phyloP scores from a whole-genome alignment of 2,113 vertebrate species.

The Callithrix jacchus region DNA sequence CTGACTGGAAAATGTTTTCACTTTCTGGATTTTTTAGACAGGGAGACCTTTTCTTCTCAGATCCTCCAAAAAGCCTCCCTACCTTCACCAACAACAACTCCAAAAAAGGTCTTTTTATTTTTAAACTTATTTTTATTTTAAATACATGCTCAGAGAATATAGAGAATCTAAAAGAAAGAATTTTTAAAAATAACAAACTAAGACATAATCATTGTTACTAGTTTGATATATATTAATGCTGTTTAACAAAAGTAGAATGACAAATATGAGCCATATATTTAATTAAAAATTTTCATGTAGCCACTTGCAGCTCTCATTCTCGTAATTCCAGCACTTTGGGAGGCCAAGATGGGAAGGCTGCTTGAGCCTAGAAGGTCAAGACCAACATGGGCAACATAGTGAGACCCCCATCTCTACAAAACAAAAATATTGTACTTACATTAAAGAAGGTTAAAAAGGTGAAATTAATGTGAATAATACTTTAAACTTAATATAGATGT shows the following conservation, averaged over 20 bases:
- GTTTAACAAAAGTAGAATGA: neutral
- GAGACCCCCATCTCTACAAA: too few relatives aligned
- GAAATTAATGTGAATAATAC: neutral
- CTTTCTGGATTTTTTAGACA: neutral
- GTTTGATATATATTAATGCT: neutral
- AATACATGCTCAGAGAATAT: neutral
- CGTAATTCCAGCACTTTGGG: too few relatives aligned
- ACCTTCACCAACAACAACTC: neutral
- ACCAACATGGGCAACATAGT: too few relatives aligned
- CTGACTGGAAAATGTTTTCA: neutral
- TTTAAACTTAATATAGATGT: neutral
- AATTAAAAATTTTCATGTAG: too few relatives aligned
- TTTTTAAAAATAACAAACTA: neutral
- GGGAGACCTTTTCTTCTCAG: neutral
- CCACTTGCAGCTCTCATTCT: too few relatives aligned
- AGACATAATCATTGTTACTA: neutral
- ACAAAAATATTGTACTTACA: neutral
- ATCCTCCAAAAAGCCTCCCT: neutral
- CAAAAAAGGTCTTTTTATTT: neutral
- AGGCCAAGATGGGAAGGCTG: too few relatives aligned
- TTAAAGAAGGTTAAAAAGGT: neutral
- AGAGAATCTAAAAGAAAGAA: neutral
- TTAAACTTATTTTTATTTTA: slow-evolving; percentile 32
- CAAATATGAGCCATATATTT: neutral
- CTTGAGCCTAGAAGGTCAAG: too few relatives aligned